Evolutionary conservation across 64 coral and sea anemone genomes (phyloP).

Genomic region (Cladopsammia gracilis): DNA sequence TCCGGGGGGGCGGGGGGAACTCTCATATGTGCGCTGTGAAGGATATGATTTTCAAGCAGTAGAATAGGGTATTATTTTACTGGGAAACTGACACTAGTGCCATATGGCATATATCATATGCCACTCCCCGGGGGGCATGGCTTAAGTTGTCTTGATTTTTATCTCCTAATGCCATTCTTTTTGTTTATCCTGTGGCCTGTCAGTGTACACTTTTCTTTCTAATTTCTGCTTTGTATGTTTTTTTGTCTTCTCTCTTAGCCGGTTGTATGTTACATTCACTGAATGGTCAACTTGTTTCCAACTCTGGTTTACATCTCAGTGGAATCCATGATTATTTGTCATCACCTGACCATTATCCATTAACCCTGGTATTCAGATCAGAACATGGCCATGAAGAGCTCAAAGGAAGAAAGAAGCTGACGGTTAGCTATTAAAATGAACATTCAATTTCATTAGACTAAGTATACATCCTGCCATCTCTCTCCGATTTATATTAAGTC

Average conservation of each 20-base stretch:
- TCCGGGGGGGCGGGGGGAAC: too few relatives aligned
- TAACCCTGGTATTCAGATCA: slow-evolving; percentile 58
- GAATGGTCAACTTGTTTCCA: slow-evolving; percentile 65
- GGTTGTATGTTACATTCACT: slow-evolving; percentile 72
- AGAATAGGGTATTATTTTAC: too few relatives aligned
- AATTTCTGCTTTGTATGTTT: neutral
- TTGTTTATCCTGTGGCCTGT: too few relatives aligned
- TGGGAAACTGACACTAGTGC: too few relatives aligned
- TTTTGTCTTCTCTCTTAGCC: slow-evolving; percentile 39
- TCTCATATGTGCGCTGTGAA: too few relatives aligned
- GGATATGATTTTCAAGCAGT: too few relatives aligned
- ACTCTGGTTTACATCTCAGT: slow-evolving; percentile 15
- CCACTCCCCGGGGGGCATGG: too few relatives aligned
- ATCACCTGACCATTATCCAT: slow-evolving; percentile 37
- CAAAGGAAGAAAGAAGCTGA: slow-evolving; percentile 54
- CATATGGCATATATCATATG: too few relatives aligned
- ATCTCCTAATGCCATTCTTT: too few relatives aligned
- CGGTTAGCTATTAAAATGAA: neutral
- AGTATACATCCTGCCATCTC: neutral
- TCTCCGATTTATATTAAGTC: too few relatives aligned
- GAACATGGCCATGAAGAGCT: slow-evolving; percentile 9
- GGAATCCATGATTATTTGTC: slow-evolving; percentile 13
- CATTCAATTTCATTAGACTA: neutral
- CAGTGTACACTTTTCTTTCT: neutral
- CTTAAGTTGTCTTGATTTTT: too few relatives aligned